phyloP scores from a whole-genome alignment of 2,888 invertebrate species.

The Phyllotreta cruciferae region DNA sequence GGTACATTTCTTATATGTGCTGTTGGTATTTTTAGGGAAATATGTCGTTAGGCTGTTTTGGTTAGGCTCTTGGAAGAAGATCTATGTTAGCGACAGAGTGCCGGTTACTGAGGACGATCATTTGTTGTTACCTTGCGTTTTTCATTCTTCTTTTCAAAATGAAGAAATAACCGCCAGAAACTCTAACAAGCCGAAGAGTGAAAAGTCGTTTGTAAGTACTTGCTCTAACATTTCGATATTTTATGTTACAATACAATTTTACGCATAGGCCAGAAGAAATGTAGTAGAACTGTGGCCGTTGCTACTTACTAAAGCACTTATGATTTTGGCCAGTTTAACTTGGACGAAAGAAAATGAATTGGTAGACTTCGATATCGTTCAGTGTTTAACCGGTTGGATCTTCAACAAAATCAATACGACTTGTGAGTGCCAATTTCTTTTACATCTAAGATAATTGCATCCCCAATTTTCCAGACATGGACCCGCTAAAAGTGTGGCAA shows the following conservation, averaged over 20 bases:
- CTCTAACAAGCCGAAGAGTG: no score
- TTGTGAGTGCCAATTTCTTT: background rate
- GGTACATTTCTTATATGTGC: constrained; percentile 1
- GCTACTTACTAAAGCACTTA: constrained; percentile 60
- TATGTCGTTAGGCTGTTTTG: constrained; percentile 61
- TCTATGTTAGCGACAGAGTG: constrained; percentile 61
- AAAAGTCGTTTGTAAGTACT: no score
- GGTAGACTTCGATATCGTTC: constrained; percentile 59
- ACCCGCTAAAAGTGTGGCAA: constrained; percentile 46
- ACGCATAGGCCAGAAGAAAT: constrained; percentile 18
- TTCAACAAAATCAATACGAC: constrained; percentile 46
- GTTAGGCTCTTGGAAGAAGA: constrained; percentile 62
- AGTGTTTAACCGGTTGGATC: constrained; percentile 61
- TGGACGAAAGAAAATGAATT: constrained; percentile 55
- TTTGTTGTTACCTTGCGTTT: constrained; percentile 8
- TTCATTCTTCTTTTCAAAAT: background rate
- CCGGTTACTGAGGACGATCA: constrained; percentile 56
- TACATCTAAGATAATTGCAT: background rate
- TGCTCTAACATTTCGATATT: no score
- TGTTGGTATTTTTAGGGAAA: constrained; percentile 54
- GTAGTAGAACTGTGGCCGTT: constrained; percentile 61
- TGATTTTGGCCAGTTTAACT: constrained; percentile 59
- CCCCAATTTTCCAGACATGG: constrained; percentile 21
- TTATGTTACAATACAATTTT: background rate
- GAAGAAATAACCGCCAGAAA: constrained; percentile 1